Evolutionary conservation across 2,113 vertebrate species (phyloP), one percentile per base, ranked within the genome.

Genomic region (Siphamia tubifer): DNA sequence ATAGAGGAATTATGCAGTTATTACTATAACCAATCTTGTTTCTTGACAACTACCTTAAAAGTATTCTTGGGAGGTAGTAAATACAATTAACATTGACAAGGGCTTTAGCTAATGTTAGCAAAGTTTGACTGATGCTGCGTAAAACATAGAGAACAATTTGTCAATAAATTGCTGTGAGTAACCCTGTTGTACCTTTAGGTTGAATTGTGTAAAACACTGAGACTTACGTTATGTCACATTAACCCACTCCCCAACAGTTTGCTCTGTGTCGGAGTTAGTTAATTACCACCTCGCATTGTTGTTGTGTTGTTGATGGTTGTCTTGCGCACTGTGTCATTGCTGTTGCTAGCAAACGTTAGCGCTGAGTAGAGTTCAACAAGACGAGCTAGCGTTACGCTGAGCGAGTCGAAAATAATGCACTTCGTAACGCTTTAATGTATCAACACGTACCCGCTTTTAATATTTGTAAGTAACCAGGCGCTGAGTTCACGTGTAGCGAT

Each of bases 331-430:
- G 68, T 77, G 81, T 79, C 77, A 76, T 69, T 55, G 70, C 53
- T 17, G 57, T 8, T 6, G 78, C 65, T 79, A 79, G 84, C 86
- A 82, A 79, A 68, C 71, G 4, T 65, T 87, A 83, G 83, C 87
- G 74, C 21, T 68, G 11, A 45, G n/a, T 13, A 42, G 42, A 47
- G 49, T 16, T 39, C 25, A 63, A 39, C 31, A 19, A 12, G 23
- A 4, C 24, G 21, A 43, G 19, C 25, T 27, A 27, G 38, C 16
- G 25, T 6, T 60, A 12, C 40, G 53, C 39, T n/a, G 8, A 32
- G 17, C 48, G 68, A 75, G 65, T 3, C 6, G 0, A 32, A 16
- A 45, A 65, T 13, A 52, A 21, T 15, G 16, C 6, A 64, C 55
- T 30, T 31, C n/a, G 1, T 6, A 12, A 25, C 17, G 42, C 20